Evolutionary conservation across 2,113 vertebrate genomes (phyloP).

Genomic region (western clawed frog (Xenopus tropicalis)): DNA sequence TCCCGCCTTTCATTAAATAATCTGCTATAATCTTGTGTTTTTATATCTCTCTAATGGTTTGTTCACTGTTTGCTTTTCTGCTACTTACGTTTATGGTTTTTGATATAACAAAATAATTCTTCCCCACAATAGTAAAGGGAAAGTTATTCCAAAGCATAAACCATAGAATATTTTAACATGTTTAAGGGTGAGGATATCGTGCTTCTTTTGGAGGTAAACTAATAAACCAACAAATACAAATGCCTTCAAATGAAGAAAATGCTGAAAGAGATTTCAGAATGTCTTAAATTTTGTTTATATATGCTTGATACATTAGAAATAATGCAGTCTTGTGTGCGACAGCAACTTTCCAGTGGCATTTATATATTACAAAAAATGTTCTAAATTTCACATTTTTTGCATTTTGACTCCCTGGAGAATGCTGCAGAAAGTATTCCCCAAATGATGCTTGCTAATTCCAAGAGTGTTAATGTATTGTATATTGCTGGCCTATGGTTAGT

Average conservation of each 20-base stretch:
- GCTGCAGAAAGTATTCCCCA: no score
- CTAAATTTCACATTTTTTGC: no score
- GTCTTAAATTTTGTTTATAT: slow-evolving; percentile 47
- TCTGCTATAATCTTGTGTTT: slow-evolving; percentile 17
- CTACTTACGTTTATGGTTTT: no score
- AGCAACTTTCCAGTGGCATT: no score
- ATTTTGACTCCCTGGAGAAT: not conserved
- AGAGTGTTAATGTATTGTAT: no score
- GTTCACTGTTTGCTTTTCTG: slow-evolving; percentile 19
- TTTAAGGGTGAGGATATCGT: slow-evolving; percentile 33
- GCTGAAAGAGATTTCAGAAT: slow-evolving; percentile 52
- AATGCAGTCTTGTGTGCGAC: slow-evolving; percentile 49
- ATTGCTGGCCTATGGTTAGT: no score
- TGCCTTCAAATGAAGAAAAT: no score
- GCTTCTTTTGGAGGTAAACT: no score
- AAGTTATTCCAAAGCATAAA: not conserved
- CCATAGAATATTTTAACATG: slow-evolving; percentile 48
- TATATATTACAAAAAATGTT: no score
- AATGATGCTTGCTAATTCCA: no score
- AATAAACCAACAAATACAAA: no score
- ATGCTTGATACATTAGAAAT: slow-evolving; percentile 49
- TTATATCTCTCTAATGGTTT: slow-evolving; percentile 5
- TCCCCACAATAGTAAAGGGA: slow-evolving; percentile 28
- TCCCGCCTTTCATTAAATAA: slow-evolving; percentile 34
- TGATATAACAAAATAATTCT: no score